phyloP scores from a whole-genome alignment of 1,140 invertebrate genomes.

The Zaprionus vittiger region DNA sequence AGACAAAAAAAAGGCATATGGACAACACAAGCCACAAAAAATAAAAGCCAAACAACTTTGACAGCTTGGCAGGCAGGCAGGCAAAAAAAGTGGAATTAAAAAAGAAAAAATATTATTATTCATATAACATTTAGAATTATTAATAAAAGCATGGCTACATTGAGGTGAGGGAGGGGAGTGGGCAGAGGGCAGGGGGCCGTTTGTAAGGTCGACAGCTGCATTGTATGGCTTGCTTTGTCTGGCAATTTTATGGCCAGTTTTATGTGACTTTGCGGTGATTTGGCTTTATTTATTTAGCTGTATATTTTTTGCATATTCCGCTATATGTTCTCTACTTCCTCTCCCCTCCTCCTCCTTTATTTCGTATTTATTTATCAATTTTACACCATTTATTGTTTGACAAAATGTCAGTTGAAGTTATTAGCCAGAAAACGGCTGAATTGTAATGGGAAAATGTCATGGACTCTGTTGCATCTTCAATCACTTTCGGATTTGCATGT shows the following conservation, averaged over 20 bases:
- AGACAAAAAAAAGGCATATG: conserved; percentile 5
- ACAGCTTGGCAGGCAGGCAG: neutral
- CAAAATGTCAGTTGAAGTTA: conserved; percentile 1
- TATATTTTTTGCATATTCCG: conserved; percentile 10
- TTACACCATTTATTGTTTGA: neutral
- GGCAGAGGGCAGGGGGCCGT: neutral
- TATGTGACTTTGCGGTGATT: conserved; percentile 48
- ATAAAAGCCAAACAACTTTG: conserved; percentile 25
- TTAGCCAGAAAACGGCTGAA: neutral
- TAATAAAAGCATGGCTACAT: conserved; percentile 29
- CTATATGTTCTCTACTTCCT: neutral
- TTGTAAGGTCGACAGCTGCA: conserved; percentile 38
- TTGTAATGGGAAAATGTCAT: conserved; percentile 26
- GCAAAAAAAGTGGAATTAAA: conserved; percentile 16
- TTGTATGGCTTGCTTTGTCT: conserved; percentile 19
- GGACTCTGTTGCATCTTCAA: conserved; percentile 5
- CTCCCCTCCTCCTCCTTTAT: neutral
- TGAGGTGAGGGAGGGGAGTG: neutral
- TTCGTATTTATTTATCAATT: neutral
- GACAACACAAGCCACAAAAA: conserved; percentile 37
- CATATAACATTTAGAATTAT: conserved; percentile 54
- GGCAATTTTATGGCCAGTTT: conserved; percentile 39
- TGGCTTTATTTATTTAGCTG: conserved; percentile 45
- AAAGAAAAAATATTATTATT: conserved; percentile 41
- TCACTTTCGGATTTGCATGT: conserved; percentile 1